phyloP scores from a whole-genome alignment of 2,113 vertebrate species.

The Saccopteryx bilineata region DNA sequence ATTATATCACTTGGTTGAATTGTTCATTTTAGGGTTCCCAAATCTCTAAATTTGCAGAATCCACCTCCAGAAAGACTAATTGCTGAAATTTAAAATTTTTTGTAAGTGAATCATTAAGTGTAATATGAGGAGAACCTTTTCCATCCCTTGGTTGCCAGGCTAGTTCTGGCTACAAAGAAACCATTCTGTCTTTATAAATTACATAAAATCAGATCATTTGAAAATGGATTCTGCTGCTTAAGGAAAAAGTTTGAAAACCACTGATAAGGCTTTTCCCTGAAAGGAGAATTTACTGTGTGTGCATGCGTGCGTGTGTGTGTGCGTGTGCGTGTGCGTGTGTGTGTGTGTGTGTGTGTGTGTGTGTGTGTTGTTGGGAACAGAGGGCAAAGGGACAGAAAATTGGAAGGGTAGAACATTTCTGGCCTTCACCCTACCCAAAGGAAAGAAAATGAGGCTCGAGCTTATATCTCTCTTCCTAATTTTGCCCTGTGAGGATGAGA shows the following conservation, averaged over 20 bases:
- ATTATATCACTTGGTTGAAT: background rate
- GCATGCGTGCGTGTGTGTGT: background rate
- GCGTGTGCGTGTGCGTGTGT: background rate
- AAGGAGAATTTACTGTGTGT: background rate
- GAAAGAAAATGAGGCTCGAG: background rate
- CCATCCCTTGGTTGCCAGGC: background rate
- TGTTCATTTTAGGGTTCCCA: background rate
- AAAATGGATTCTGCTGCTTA: constrained; percentile 40
- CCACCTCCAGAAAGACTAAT: background rate
- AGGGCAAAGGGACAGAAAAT: background rate
- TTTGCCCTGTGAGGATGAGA: background rate
- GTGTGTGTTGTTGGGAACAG: background rate
- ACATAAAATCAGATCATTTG: constrained; percentile 38
- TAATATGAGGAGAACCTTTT: background rate
- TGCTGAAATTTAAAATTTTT: constrained; percentile 36
- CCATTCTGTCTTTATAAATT: background rate
- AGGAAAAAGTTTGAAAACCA: constrained; percentile 15
- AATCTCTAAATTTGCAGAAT: background rate
- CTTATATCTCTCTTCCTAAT: background rate
- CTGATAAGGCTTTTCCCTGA: background rate
- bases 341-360: background rate
- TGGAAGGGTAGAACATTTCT: background rate
- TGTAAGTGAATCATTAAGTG: constrained; percentile 6
- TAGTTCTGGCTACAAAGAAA: constrained; percentile 7
- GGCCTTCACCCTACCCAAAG: background rate